Conservation (phyloP, 2,113 vertebrate genomes). For the cat (Felis catus) region DNA sequence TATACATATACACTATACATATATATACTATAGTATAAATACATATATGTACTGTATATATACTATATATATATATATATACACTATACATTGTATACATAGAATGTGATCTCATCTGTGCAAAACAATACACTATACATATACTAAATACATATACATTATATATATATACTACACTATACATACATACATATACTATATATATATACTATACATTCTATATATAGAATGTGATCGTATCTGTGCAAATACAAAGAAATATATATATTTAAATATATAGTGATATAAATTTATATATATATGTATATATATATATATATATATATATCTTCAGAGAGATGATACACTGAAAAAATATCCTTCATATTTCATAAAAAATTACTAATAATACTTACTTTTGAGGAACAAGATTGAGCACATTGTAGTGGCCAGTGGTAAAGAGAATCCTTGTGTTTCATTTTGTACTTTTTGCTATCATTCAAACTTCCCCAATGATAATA, state of each 20-base stretch:
- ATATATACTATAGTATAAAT: neutral
- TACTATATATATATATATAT: neutral
- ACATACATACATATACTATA: too few relatives aligned
- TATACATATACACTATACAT: neutral
- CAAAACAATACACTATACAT: too few relatives aligned
- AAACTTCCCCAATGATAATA: neutral
- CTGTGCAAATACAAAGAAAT: too few relatives aligned
- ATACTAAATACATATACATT: too few relatives aligned
- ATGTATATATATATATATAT: neutral
- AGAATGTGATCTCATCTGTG: too few relatives aligned
- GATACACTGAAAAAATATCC: neutral
- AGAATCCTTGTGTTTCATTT: neutral
- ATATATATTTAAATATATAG: too few relatives aligned
- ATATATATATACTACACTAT: too few relatives aligned
- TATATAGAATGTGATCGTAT: too few relatives aligned
- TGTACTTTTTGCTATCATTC: neutral
- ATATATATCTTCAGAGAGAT: neutral
- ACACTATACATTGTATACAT: too few relatives aligned
- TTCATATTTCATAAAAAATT: neutral
- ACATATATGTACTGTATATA: too few relatives aligned
- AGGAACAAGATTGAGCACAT: neutral
- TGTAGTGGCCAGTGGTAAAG: neutral
- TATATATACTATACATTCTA: too few relatives aligned
- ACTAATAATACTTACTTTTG: neutral
- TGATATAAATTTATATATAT: too few relatives aligned